phyloP scores from a whole-genome alignment of 2,113 vertebrate species.

The Lepus americanus region DNA sequence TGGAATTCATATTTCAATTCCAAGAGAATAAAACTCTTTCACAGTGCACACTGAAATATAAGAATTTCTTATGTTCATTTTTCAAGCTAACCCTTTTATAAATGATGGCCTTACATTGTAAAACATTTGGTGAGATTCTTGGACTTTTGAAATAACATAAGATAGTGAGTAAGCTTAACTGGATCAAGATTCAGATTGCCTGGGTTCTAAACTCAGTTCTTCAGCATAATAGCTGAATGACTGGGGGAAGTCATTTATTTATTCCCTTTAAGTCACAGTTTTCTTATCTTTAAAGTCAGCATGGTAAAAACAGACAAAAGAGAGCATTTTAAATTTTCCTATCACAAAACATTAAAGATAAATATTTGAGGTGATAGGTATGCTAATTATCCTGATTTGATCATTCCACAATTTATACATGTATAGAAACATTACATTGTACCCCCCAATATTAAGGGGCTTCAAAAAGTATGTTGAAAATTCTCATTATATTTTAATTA shows the following conservation, averaged over 20 bases:
- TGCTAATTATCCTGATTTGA: not conserved
- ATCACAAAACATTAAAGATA: not conserved
- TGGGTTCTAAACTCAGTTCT: not conserved
- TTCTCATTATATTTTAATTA: no score
- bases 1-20: slow-evolving; percentile 4
- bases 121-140: not conserved
- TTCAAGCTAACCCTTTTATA: not conserved
- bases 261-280: not conserved
- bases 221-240: not conserved
- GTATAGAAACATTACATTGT: not conserved
- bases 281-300: slow-evolving; percentile 4
- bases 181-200: not conserved
- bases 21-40: not conserved
- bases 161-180: not conserved
- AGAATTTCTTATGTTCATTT: not conserved
- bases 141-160: not conserved
- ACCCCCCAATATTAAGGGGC: not conserved
- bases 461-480: no score
- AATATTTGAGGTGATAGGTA: not conserved
- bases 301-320: not conserved
- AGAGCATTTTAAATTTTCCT: not conserved
- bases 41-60: not conserved
- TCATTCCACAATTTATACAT: not conserved
- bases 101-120: not conserved
- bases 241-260: slow-evolving; percentile 16